Evolutionary conservation across 2,113 vertebrate species (phyloP), one percentile per base, ranked within the genome.

Genomic region (Acrocephalus arundinaceus): DNA sequence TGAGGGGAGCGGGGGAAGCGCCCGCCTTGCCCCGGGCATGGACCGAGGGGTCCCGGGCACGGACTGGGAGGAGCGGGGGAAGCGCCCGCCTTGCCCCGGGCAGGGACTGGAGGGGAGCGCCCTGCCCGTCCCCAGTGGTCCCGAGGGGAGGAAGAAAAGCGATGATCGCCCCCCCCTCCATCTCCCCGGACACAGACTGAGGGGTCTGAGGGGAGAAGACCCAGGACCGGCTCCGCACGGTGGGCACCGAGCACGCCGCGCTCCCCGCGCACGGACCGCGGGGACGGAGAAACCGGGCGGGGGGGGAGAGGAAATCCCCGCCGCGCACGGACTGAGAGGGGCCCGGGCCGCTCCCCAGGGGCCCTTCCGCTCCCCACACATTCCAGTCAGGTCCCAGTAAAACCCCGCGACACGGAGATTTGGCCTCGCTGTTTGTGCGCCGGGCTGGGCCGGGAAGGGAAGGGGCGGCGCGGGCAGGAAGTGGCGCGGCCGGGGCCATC

Each of bases 351-450:
- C 13, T 28, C 71, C 30, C 15, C 22, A 35, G 31, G 35, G 66
- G 80, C 13, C 46, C 22, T 19, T 65, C 62, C 41, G 65, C 43
- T 33, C 81, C 91, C 79, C 46, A 76, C 73, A 95, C 94, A 95
- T 93, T 95, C 94, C 94, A 95, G 78, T 76, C 41, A 76, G 91
- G 94, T 81, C 94, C 78, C 91, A 95, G 94, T 93, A 93, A 95
- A 94, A 17, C 75, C 76, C 93, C 93, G 33, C 70, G 9, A 85
- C 65, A 82, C 51, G 6, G 84, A 87, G 90, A 66, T 8, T 18
- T 54, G 48, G 54, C 48, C n/a, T 90, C 54, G 82, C 86, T 94
- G 86, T 92, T 49, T 92, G 82, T 68, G 85, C 89, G 89, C n/a
- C 49, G 49, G 24, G 24, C 14, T 15, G 49, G 79, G 79, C 9